Conservation (phyloP, 1,140 invertebrate species). For the Penaeus chinensis region DNA sequence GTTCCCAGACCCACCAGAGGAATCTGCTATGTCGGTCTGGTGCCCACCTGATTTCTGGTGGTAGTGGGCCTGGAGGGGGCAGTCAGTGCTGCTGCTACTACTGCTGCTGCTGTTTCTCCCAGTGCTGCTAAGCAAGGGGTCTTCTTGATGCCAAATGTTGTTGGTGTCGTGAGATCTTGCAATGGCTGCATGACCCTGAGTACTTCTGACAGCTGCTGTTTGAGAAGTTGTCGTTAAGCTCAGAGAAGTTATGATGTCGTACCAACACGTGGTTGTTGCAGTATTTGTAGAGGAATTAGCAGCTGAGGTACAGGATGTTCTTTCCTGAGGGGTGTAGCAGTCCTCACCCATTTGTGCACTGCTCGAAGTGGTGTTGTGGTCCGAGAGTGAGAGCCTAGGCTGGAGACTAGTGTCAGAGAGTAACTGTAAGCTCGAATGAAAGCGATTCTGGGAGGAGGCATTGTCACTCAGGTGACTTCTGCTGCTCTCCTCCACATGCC, state of each 20-base stretch:
- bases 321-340: constrained; percentile 34
- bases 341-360: constrained; percentile 49
- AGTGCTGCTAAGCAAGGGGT: background rate
- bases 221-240: constrained; percentile 37
- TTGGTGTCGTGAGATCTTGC: background rate
- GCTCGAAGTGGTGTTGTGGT: constrained; percentile 45
- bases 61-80: constrained; percentile 33
- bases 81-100: constrained; percentile 37
- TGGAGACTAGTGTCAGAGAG: constrained; percentile 41
- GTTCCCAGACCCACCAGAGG: constrained; percentile 11
- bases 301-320: constrained; percentile 33
- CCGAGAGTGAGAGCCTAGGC: constrained; percentile 25
- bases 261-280: constrained; percentile 48
- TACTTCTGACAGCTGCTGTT: background rate
- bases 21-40: background rate
- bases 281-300: constrained; percentile 24
- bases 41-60: background rate
- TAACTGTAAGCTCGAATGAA: constrained; percentile 46
- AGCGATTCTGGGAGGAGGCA: constrained; percentile 5
- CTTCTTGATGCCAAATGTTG: constrained; percentile 20
- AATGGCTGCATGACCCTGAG: background rate
- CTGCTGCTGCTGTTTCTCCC: constrained; percentile 29
- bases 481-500: constrained; percentile 54
- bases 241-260: constrained; percentile 47
- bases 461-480: constrained; percentile 36